Evolutionary conservation across 2,113 vertebrate genomes (phyloP).

Genomic region (Axis porcinus): DNA sequence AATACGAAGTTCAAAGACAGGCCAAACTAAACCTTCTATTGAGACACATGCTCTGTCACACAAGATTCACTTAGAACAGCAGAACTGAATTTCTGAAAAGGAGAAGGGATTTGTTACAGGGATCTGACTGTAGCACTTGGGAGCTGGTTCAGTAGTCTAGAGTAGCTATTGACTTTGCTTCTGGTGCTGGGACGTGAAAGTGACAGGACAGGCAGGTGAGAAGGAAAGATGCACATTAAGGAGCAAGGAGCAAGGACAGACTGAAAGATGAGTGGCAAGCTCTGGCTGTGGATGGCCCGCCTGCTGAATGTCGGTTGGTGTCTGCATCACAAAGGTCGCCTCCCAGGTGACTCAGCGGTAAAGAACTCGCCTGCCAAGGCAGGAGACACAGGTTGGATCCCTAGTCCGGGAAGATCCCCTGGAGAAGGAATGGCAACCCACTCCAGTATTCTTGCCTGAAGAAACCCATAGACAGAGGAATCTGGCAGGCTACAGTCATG

Average conservation of each 20-base stretch:
- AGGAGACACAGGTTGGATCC: neutral
- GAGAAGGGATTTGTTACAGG: neutral
- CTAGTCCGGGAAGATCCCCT: neutral
- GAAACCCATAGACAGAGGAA: neutral
- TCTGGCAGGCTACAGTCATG: neutral
- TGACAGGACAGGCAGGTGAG: neutral
- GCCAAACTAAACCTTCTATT: neutral
- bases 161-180: neutral
- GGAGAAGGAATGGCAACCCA: neutral
- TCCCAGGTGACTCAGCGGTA: neutral
- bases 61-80: neutral
- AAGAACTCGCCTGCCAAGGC: neutral
- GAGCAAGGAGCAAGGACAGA: neutral
- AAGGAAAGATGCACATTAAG: neutral
- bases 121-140: neutral
- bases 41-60: neutral
- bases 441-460: neutral
- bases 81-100: neutral
- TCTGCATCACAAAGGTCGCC: neutral
- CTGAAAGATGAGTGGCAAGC: neutral
- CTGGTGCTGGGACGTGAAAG: neutral
- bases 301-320: neutral
- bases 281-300: accelerated
- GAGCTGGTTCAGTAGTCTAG: neutral
- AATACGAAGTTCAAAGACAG: neutral